Base-by-base conservation (phyloP, 2,113 vertebrate species). In the Saimiri boliviensis region DNA sequence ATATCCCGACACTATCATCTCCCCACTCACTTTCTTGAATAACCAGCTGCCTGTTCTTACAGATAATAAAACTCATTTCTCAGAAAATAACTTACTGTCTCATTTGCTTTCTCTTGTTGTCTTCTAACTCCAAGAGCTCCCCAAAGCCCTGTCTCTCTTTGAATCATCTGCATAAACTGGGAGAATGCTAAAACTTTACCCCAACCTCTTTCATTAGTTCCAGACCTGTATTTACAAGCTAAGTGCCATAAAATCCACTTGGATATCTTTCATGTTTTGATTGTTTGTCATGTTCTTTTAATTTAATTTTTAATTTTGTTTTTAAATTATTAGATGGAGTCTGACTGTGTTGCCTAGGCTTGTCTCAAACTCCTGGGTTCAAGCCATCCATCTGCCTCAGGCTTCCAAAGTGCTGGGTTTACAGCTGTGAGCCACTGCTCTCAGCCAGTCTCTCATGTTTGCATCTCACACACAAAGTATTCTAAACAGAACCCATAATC, bases 121-220 rank as follows among this genome's bases (percentile, higher is more conserved):
- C 70, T 92, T 92, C 14, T 87, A 87, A 66, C 54, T 87, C 2
- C 21, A 91, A 63, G 20, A 81, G 27, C 86, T 23, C 4, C 9
- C 25, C 35, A 79, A 85, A 91, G 2, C 19, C 86, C 27, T 92
- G 2, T 37, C 30, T 85, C 32, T 74, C 25, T 19, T 86, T 94
- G 35, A 42, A 14, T 96, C 70, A 70, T 95, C 42, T 76, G 37
- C 56, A 23, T 85, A 93, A 91, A 74, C 74, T 25, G 92, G 86
- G 91, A 85, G 88, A 94, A 60, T 77, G 25, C 3, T 80, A 94
- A 83, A 56, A 17, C 6, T 90, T 5, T 66, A 93, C 76, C 49
- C 8, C 32, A 66, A 17, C 16, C 9, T 74, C 42, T 94, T 52
- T 63, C 17, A 85, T 88, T 80, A 89, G n/a, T 83, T 89, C 35